phyloP scores from a whole-genome alignment of 2,113 vertebrate species.

The Lepisosteus oculatus region DNA sequence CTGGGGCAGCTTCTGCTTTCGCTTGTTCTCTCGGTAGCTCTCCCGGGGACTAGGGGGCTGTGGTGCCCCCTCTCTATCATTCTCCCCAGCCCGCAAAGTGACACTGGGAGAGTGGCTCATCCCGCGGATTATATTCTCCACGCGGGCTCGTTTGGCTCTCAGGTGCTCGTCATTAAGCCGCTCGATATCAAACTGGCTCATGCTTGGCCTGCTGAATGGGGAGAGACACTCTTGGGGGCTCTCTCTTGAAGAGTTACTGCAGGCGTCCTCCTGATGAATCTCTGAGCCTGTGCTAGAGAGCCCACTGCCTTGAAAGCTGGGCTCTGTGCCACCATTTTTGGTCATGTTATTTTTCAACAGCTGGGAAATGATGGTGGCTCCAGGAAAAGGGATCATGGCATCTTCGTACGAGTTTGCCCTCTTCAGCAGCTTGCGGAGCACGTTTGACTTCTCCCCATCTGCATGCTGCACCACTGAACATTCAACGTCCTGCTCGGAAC shows the following conservation, averaged over 20 bases:
- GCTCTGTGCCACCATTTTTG: constrained; percentile 94
- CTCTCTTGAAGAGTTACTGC: constrained; percentile 96
- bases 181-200: constrained; percentile 94
- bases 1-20: constrained; percentile 96
- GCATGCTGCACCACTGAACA: constrained; percentile 89
- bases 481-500: constrained; percentile 88
- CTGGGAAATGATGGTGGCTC: constrained; percentile 98
- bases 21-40: constrained; percentile 96
- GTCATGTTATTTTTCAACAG: constrained; percentile 97
- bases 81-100: constrained; percentile 81
- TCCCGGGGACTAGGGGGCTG: constrained; percentile 83
- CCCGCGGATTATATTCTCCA: constrained; percentile 97
- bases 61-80: constrained; percentile 81
- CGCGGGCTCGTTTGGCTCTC: constrained; percentile 92
- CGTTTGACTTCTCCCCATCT: constrained; percentile 96
- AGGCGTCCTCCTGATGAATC: constrained; percentile 93
- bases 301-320: constrained; percentile 92
- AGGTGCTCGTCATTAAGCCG: constrained; percentile 95
- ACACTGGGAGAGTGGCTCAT: constrained; percentile 98
- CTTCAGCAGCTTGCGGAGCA: constrained; percentile 96
- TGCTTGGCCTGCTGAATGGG: constrained; percentile 84
- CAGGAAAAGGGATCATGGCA: constrained; percentile 93
- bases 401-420: constrained; percentile 98
- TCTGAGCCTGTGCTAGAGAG: constrained; percentile 96
- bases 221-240: constrained; percentile 96